Evolutionary conservation across 2,113 vertebrate genomes (phyloP).

Genomic region (Eurystomus gularis): DNA sequence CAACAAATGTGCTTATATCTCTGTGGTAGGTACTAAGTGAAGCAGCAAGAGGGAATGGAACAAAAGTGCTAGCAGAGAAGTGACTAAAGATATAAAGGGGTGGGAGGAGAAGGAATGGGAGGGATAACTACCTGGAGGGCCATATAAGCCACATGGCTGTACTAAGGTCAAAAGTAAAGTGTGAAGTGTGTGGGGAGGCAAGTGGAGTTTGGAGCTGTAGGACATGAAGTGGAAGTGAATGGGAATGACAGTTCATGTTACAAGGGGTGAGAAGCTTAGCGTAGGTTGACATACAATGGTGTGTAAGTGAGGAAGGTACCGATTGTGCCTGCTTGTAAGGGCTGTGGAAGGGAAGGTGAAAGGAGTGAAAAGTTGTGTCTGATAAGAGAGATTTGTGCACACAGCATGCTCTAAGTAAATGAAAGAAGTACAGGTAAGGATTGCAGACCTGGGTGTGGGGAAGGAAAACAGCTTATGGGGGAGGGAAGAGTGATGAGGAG

Average conservation of each 20-base stretch:
- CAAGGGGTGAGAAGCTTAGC: neutral
- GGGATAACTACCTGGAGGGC: neutral
- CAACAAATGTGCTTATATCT: neutral
- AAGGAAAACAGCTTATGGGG: neutral
- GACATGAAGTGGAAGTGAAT: neutral
- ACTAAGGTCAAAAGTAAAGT: neutral
- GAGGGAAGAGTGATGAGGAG: conserved; percentile 6
- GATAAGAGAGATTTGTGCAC: neutral
- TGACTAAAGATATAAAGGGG: neutral
- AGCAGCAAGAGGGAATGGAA: neutral
- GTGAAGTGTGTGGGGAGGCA: neutral
- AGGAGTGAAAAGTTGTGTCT: neutral
- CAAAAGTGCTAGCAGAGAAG: neutral
- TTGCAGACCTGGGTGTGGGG: neutral
- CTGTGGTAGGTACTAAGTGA: neutral
- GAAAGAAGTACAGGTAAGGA: neutral
- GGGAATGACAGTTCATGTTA: neutral
- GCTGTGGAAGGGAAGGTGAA: neutral
- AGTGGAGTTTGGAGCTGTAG: neutral
- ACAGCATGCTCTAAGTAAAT: neutral
- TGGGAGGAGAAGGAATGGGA: neutral
- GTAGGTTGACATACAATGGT: neutral
- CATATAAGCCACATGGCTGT: neutral
- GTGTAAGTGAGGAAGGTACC: neutral
- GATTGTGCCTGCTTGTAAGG: neutral